Base-by-base conservation (phyloP, 2,113 vertebrate species). In the Notarius quadriscutis region DNA sequence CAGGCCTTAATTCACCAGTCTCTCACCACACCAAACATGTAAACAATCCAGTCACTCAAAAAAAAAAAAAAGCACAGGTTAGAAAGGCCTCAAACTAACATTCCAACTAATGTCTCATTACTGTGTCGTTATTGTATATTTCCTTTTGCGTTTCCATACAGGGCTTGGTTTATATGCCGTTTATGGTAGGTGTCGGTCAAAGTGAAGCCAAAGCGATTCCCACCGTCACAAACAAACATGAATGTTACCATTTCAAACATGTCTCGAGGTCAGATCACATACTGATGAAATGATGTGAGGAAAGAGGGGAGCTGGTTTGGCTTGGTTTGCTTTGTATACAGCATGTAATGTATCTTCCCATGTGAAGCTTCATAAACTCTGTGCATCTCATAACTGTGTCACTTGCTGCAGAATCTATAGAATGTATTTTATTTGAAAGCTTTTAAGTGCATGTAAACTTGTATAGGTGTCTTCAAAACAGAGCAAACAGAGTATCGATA, bases 381-480 rank as follows among this genome's bases (percentile, higher is more conserved):
- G 63, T 84, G 80, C 85, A 81, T 90, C 69, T 87, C 63, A 62
- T 80, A 81, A 81, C 34, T 90, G 84, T 84, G 65, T 85, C 60
- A 62, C 77, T 72, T 90, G 86, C 83, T 85, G 77, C 71, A 85
- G 41, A 88, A 84, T 79, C 50, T 65, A 80, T 85, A 90, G 92
- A 94, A 94, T 94, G 91, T 93, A 92, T 91, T 85, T 84, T 89
- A 88, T 93, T 89, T 93, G 88, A 87, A 93, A 88, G 72, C 86
- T 86, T 90, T 71, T 72, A 86, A 63, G 63, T 87, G 69, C 84
- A 83, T 95, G 92, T 93, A 93, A 92, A 94, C 93, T 90, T 95
- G 93, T 95, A 93, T 93, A 94, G 91, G 94, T 87, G 89, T 93
- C 92, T 93, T 82, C 91, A 91, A 87, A 92, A 91, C 93, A 93